Evolutionary conservation across 2,113 vertebrate species (phyloP).

Genomic region (Leptobrachium leishanense): DNA sequence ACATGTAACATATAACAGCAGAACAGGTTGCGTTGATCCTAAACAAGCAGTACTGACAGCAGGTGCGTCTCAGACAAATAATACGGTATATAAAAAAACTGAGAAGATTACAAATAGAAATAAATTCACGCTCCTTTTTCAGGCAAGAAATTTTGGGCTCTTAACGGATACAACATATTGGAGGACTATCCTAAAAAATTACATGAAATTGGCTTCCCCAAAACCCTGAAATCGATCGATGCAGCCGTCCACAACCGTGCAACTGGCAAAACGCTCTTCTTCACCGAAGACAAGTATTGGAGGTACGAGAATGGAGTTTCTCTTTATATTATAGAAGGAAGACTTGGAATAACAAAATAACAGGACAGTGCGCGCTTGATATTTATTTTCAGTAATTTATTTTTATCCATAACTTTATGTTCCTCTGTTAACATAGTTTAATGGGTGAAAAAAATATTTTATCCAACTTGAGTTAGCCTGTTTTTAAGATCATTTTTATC

Average conservation of each 20-base stretch:
- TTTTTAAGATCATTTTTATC: too few relatives aligned
- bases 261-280: slow-evolving; percentile 85
- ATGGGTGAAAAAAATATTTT: too few relatives aligned
- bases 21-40: too few relatives aligned
- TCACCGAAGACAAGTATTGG: slow-evolving; percentile 86
- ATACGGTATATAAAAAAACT: neutral
- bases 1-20: neutral
- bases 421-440: too few relatives aligned
- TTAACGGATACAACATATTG: slow-evolving; percentile 85
- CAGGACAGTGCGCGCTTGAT: too few relatives aligned
- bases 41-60: too few relatives aligned
- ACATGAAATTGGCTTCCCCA: slow-evolving; percentile 85
- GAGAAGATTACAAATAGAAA: neutral
- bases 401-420: neutral
- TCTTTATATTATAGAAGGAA: neutral
- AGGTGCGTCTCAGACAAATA: too few relatives aligned
- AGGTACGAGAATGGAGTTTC: slow-evolving; percentile 67
- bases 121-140: slow-evolving; percentile 25
- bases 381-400: neutral
- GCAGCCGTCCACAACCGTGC: slow-evolving; percentile 81
- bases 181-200: slow-evolving; percentile 90
- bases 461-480: too few relatives aligned
- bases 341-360: too few relatives aligned
- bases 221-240: slow-evolving; percentile 79
- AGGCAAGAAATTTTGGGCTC: slow-evolving; percentile 91